Evolutionary conservation across 2,113 vertebrate genomes (phyloP).

Genomic region (Dolichallabes microphthalmus): DNA sequence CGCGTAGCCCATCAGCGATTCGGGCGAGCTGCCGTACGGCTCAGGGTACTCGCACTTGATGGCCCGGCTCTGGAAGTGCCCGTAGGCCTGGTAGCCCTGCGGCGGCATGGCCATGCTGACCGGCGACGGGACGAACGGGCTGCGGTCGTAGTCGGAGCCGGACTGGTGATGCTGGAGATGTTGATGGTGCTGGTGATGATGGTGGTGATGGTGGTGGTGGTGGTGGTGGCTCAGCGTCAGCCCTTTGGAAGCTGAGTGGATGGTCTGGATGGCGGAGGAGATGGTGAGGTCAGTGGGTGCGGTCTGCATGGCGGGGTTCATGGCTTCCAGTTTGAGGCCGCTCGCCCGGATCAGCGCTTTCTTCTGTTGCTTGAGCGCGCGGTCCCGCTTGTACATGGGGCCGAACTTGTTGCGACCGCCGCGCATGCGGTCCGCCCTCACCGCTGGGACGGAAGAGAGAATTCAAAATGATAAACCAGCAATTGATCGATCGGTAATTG

Average conservation of each 20-base stretch:
- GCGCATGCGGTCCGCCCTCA: conserved; percentile 95
- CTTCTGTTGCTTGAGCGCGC: conserved; percentile 96
- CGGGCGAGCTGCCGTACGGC: conserved; percentile 94
- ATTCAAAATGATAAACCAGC: not conserved
- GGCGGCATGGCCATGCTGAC: conserved; percentile 99
- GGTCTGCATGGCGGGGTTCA: conserved; percentile 95
- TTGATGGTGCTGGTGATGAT: conserved; percentile 65
- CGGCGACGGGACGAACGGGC: conserved; percentile 93
- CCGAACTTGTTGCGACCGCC: conserved; percentile 97
- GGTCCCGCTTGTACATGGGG: conserved; percentile 99
- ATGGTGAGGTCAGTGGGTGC: conserved; percentile 95
- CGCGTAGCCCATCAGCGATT: conserved; percentile 95
- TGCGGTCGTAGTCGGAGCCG: conserved; percentile 94
- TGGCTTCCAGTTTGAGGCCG: conserved; percentile 96
- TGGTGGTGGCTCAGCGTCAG: conserved; percentile 89
- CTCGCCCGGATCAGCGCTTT: conserved; percentile 97
- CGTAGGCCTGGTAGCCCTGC: conserved; percentile 92
- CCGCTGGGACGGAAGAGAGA: conserved; percentile 73
- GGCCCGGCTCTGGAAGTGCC: conserved; percentile 93
- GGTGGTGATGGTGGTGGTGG: conserved; percentile 69
- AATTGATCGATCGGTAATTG: not conserved
- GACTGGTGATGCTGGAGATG: conserved; percentile 62
- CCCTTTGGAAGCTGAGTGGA: conserved; percentile 95
- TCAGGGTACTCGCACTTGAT: conserved; percentile 99
- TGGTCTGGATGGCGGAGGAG: conserved; percentile 95